Percentiles rank a stretch among this genome's conserved stretches.
phyloP scores from a whole-genome alignment of 2,888 invertebrate genomes.

The Caenorhabditis panamensis region DNA sequence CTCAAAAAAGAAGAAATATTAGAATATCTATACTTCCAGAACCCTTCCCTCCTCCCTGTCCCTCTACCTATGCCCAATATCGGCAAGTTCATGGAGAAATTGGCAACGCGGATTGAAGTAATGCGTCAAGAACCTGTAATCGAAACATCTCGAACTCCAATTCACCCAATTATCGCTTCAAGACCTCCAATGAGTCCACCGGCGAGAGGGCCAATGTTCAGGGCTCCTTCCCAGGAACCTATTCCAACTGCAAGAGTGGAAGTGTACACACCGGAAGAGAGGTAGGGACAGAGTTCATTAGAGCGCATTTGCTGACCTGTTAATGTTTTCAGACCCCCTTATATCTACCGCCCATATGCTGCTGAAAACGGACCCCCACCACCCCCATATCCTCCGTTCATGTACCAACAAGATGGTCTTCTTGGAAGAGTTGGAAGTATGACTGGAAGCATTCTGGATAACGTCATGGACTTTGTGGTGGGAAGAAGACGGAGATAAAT shows the following conservation, averaged over 20 bases:
- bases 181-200: not conserved
- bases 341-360: constrained; percentile 7
- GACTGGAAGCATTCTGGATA: constrained; percentile 47
- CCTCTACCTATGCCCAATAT: constrained; percentile 38
- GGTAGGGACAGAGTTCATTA: not conserved
- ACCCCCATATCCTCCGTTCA: constrained; percentile 32
- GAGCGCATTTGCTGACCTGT: constrained; percentile 21
- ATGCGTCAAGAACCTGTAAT: not conserved
- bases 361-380: constrained; percentile 7
- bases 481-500: constrained; percentile 19
- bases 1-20: too few relatives aligned
- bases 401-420: constrained; percentile 13
- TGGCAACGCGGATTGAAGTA: constrained; percentile 16
- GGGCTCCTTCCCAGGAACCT: too few relatives aligned
- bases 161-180: not conserved
- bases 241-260: not conserved
- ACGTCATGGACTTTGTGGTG: constrained; percentile 48
- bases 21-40: too few relatives aligned
- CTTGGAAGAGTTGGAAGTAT: constrained; percentile 48
- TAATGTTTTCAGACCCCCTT: too few relatives aligned
- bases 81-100: not conserved
- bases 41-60: constrained; percentile 37
- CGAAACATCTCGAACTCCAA: not conserved
- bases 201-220: too few relatives aligned
- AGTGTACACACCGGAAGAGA: not conserved